These are phyloP conservation scores for Varecia variegata DNA, from an alignment of 2,797 vertebrate species.

Conservation along the genomic window DNA sequence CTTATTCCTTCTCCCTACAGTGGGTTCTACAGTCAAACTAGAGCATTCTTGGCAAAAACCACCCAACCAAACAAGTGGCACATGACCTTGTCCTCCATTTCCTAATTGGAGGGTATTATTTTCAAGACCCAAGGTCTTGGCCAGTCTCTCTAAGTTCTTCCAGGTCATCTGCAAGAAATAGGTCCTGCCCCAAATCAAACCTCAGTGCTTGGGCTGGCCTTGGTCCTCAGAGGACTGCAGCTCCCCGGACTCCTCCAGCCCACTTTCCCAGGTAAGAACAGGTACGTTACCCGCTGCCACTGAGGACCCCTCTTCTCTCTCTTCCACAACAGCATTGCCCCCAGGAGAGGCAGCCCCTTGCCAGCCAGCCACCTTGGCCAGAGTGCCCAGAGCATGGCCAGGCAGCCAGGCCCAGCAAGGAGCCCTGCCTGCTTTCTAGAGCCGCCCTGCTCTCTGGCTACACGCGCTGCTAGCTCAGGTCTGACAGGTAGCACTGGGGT, in stretches of 20 bases:
- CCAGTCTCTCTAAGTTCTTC: neutral
- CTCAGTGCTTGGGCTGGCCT: neutral
- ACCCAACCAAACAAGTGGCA: neutral
- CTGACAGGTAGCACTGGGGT: neutral
- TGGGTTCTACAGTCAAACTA: neutral
- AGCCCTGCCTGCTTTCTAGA: neutral
- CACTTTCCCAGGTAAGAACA: neutral
- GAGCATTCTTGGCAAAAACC: neutral
- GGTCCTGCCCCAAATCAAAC: neutral
- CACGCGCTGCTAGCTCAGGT: conserved; percentile 33
- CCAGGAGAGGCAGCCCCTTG: conserved; percentile 59
- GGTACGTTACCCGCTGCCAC: conserved; percentile 76
- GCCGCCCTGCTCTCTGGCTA: neutral
- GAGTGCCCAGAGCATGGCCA: conserved; percentile 46
- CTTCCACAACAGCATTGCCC: conserved; percentile 63
- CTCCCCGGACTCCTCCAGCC: neutral
- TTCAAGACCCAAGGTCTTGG: neutral
- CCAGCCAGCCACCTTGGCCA: conserved; percentile 46
- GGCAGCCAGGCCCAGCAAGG: neutral
- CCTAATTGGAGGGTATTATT: neutral
- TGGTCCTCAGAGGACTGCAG: neutral
- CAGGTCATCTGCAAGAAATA: neutral
- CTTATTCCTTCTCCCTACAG: neutral
- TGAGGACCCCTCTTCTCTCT: conserved; percentile 76
- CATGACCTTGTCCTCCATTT: neutral